phyloP scores from a whole-genome alignment of 2,113 vertebrate species.

The Megatriorchis doriae region DNA sequence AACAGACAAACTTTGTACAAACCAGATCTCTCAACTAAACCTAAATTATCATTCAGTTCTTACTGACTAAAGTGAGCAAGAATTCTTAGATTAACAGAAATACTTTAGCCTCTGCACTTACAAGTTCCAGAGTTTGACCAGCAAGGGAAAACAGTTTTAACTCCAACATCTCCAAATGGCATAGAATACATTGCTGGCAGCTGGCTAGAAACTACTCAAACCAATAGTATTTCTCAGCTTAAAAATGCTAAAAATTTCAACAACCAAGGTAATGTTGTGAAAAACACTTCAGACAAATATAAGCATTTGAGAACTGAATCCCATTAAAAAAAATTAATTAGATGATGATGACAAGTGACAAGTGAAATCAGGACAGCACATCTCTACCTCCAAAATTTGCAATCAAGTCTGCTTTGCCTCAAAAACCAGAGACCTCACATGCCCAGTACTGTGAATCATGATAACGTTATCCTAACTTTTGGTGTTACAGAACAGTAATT shows the following conservation, averaged over 20 bases:
- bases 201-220: neutral
- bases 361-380: neutral
- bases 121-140: neutral
- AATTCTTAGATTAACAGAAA: neutral
- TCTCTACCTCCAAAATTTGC: neutral
- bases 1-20: neutral
- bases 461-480: neutral
- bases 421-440: neutral
- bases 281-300: neutral
- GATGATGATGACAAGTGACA: neutral
- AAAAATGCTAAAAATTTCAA: neutral
- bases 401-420: neutral
- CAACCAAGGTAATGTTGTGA: neutral
- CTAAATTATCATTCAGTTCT: neutral
- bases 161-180: neutral
- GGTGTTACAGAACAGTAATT: neutral
- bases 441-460: neutral
- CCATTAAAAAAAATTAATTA: neutral
- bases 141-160: neutral
- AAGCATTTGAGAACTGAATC: neutral
- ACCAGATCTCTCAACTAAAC: neutral
- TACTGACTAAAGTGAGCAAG: neutral
- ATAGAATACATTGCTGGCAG: neutral
- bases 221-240: neutral
- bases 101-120: neutral